phyloP scores from a whole-genome alignment of 2,113 vertebrate species.

The Alosa alosa region DNA sequence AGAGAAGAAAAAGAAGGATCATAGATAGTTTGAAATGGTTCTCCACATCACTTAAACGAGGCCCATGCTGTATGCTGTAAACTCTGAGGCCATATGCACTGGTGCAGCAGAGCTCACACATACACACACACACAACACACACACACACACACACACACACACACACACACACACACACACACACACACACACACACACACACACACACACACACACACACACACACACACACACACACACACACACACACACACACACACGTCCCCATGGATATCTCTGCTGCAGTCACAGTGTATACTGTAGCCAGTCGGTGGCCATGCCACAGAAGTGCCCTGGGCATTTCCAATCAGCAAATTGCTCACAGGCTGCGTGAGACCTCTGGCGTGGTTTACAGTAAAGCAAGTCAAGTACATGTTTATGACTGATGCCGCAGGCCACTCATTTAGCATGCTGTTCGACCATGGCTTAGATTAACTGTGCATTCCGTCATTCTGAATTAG shows the following conservation, averaged over 20 bases:
- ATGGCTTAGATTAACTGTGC: background rate
- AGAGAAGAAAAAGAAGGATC: background rate
- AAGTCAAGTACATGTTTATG: background rate
- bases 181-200: too few species aligned
- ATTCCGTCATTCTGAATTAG: background rate
- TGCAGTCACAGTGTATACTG: background rate
- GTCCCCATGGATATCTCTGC: background rate
- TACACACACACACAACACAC: too few species aligned
- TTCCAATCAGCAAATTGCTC: background rate
- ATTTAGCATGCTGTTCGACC: background rate
- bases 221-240: background rate
- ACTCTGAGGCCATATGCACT: background rate
- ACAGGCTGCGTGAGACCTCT: background rate
- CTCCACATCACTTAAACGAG: background rate
- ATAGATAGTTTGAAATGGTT: too few species aligned
- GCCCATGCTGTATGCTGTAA: background rate
- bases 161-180: too few species aligned
- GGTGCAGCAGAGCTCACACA: background rate
- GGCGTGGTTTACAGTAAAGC: background rate
- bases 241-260: background rate
- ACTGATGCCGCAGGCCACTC: background rate
- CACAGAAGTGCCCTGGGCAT: slow-evolving; percentile 4
- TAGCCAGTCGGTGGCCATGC: background rate
- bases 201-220: too few species aligned
- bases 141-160: too few species aligned